Base-by-base conservation (phyloP, 2,888 invertebrate genomes). In the Aphidius colemani region DNA sequence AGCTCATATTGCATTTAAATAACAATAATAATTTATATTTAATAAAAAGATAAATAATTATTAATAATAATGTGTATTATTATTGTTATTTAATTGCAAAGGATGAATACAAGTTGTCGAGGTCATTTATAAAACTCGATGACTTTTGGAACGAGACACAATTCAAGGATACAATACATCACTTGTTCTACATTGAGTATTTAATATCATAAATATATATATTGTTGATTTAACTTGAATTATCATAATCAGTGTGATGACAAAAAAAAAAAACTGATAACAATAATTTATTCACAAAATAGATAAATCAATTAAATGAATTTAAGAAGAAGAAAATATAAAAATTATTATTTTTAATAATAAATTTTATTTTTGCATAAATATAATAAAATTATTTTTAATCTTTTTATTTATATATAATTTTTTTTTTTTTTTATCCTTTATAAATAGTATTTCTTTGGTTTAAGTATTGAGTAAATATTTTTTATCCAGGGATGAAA, bases 141-240 rank as follows among this genome's bases (percentile, higher is more conserved):
- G 59, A 62, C 65, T 68, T 65, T 70, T 70, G 66, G 64, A 70
- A 68, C 66, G 65, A 53, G 64, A 69, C 67, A 43, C 68, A 69
- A 72, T 73, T 77, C 79, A 81, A 80, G 80, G 80, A 80, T 78
- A 73, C 71, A 74, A 77, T 77, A 77, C 76, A 77, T 75, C 76
- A 72, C 78, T 78, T 78, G 79, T 80, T 80, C 81, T 77, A 81
- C 78, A 81, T 81, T 79, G 51, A 53, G 50, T 45, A 49, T 40
- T 7, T 10, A 58, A 44, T 55, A 55, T 48, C 56, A 41, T 30
- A 10, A 9, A 7, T 45, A 45, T 45, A 46, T 49, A 11, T 59
- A 48, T 46, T 39, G 57, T 10, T 46, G 46, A 30, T 30, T 30
- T 5, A 30, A 30, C 30, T 30, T 30, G 30, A 30, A 30, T 30